Conservation (phyloP, 2,888 invertebrate species). For the Megamerina dolium region DNA sequence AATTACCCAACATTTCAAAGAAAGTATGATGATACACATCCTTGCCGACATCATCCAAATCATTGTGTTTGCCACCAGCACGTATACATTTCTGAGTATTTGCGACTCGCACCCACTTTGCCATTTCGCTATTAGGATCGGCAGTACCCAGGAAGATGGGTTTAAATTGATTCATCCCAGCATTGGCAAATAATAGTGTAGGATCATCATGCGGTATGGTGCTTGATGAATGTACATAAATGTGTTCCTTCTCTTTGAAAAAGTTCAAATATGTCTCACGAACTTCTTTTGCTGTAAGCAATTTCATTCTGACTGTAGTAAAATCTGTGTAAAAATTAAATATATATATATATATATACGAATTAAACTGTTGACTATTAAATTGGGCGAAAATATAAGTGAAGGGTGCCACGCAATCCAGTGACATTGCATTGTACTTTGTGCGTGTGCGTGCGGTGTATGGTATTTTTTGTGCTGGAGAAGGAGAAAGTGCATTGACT, state of each 20-base stretch:
- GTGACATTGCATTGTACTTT: slow-evolving; percentile 1
- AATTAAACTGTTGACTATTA: neutral
- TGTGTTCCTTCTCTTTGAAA: slow-evolving; percentile 80
- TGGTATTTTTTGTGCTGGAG: too few relatives aligned
- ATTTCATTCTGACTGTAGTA: slow-evolving; percentile 25
- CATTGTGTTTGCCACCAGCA: slow-evolving; percentile 99
- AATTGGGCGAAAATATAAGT: neutral
- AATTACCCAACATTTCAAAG: slow-evolving; percentile 99
- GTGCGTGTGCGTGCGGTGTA: slow-evolving; percentile 5
- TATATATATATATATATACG: neutral
- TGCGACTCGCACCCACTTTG: slow-evolving; percentile 78
- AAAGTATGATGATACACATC: slow-evolving; percentile 99
- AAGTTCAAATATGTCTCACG: slow-evolving; percentile 83
- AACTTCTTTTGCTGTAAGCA: slow-evolving; percentile 63
- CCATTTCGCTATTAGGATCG: slow-evolving; percentile 94
- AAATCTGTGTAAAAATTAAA: neutral
- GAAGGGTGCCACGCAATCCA: neutral
- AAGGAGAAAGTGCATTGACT: too few relatives aligned
- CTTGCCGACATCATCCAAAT: slow-evolving; percentile 98
- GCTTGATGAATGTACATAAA: slow-evolving; percentile 94
- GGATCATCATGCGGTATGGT: slow-evolving; percentile 98
- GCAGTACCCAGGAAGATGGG: slow-evolving; percentile 95
- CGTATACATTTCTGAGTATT: slow-evolving; percentile 99
- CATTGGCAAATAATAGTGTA: slow-evolving; percentile 94
- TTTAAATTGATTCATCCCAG: slow-evolving; percentile 99